Percentiles rank a stretch among this genome's conserved stretches.
phyloP scores from a whole-genome alignment of 1,140 invertebrate genomes.

The Bombus impatiens region DNA sequence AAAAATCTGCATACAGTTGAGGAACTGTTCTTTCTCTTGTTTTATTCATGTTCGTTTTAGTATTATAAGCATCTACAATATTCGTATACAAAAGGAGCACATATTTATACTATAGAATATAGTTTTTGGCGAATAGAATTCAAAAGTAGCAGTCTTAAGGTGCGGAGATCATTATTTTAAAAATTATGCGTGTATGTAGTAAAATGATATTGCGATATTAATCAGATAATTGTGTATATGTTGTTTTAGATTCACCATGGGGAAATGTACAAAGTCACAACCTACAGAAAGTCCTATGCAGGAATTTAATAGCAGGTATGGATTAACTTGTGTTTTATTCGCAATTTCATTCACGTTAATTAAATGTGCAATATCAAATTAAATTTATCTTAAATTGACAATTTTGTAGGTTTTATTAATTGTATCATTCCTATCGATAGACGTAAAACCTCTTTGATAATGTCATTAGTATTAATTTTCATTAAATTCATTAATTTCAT shows the following conservation, averaged over 20 bases:
- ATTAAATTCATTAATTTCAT: neutral
- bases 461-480: neutral
- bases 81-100: no score
- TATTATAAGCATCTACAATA: no score
- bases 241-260: slow-evolving; percentile 66
- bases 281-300: slow-evolving; percentile 70
- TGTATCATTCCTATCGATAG: neutral
- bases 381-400: neutral
- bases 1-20: no score
- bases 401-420: neutral
- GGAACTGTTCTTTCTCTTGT: no score
- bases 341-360: neutral
- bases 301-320: slow-evolving; percentile 77
- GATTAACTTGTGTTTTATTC: neutral
- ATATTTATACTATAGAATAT: no score
- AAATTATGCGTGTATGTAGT: no score
- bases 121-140: no score
- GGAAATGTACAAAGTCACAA: slow-evolving; percentile 62
- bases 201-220: no score
- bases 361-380: neutral
- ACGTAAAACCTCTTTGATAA: neutral
- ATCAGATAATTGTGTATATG: neutral
- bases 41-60: no score
- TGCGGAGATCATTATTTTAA: neutral
- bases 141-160: no score